These are phyloP conservation scores for Harpalus rufipes DNA, from an alignment of 2,888 invertebrate species.

Conservation along the genomic window DNA sequence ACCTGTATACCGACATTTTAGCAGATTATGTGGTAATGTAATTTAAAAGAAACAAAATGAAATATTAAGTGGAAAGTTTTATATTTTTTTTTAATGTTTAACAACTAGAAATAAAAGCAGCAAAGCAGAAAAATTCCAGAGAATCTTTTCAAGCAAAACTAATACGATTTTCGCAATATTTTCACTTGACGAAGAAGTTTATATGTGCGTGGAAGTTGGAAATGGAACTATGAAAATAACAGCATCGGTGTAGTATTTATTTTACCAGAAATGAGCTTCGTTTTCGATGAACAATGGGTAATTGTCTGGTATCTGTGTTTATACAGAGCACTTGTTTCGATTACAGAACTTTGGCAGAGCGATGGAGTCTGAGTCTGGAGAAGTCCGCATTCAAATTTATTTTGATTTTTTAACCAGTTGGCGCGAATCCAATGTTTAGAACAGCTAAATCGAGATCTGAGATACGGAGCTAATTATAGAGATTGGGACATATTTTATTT, in stretches of 20 bases:
- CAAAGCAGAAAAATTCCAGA: neutral
- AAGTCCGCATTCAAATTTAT: conserved; percentile 50
- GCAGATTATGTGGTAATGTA: neutral
- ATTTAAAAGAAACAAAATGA: conserved; percentile 3
- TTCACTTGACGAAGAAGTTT: conserved; percentile 21
- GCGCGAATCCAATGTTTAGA: conserved; percentile 52
- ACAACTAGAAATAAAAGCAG: conserved; percentile 7
- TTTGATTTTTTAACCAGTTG: conserved; percentile 58
- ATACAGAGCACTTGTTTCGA: conserved; percentile 43
- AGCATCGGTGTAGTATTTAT: conserved; percentile 35
- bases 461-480: conserved; percentile 57
- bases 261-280: conserved; percentile 39
- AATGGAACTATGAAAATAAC: conserved; percentile 27
- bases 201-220: neutral
- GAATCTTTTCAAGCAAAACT: conserved; percentile 29
- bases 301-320: conserved; percentile 40
- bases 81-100: neutral
- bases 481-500: conserved; percentile 51
- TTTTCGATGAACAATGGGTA: conserved; percentile 40
- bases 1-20: no score
- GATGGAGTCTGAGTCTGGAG: conserved; percentile 11
- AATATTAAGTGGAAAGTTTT: conserved; percentile 3
- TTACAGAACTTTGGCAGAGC: conserved; percentile 33
- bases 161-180: conserved; percentile 32
- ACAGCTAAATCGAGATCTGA: conserved; percentile 56